Percentiles rank a stretch among this genome's conserved stretches.
These are phyloP conservation scores for Chloroclystis v-ata DNA, from an alignment of 2,888 invertebrate genomes.

Conservation along the genomic window DNA sequence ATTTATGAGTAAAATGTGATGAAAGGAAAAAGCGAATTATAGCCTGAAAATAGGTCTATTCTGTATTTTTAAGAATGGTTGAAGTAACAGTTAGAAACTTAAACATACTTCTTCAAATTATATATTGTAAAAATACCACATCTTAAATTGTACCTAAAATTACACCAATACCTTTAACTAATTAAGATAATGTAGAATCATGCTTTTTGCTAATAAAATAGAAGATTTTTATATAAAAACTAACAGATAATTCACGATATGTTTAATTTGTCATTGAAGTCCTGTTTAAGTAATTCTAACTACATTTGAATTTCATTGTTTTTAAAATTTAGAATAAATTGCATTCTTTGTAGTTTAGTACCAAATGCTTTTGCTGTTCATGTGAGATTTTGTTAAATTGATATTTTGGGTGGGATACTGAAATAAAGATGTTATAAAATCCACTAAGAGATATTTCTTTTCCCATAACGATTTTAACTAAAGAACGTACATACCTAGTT, in stretches of 20 bases:
- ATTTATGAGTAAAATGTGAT: slow-evolving; percentile 55
- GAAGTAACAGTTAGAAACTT: slow-evolving; percentile 32
- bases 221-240: no score
- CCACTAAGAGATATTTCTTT: slow-evolving; percentile 18
- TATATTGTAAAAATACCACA: slow-evolving; percentile 43
- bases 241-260: no score
- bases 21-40: slow-evolving; percentile 34
- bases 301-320: no score
- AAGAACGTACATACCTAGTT: no score
- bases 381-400: slow-evolving; percentile 52
- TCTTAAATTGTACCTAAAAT: slow-evolving; percentile 34
- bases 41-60: slow-evolving; percentile 13
- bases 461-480: no score
- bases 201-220: slow-evolving; percentile 1
- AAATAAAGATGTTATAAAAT: slow-evolving; percentile 56
- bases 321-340: background rate
- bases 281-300: no score
- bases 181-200: background rate
- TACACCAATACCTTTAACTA: slow-evolving; percentile 9
- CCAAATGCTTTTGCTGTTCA: slow-evolving; percentile 42
- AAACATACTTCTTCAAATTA: slow-evolving; percentile 40
- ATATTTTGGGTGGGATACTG: slow-evolving; percentile 56
- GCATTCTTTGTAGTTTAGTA: slow-evolving; percentile 13
- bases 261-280: no score
- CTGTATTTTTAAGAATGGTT: slow-evolving; percentile 19